Evolutionary conservation across 1,140 invertebrate species (phyloP).

Genomic region (Elymnias hypermnestra): DNA sequence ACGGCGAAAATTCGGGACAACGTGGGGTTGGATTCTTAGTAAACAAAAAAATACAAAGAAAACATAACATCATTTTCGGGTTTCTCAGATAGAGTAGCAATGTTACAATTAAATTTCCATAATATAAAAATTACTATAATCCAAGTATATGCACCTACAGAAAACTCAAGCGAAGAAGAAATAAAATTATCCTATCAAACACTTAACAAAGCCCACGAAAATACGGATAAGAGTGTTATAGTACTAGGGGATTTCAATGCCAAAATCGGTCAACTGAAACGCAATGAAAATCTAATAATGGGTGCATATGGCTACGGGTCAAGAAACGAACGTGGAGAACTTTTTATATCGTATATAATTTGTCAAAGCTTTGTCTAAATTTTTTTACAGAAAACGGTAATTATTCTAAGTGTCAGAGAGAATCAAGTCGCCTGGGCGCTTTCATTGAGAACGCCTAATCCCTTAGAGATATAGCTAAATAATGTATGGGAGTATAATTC

Average conservation of each 20-base stretch:
- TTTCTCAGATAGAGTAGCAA: not conserved
- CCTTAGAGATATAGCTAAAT: too few species aligned
- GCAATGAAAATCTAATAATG: slow-evolving; percentile 9
- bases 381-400: too few species aligned
- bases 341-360: slow-evolving; percentile 10
- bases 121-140: not conserved
- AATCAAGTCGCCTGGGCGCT: too few species aligned
- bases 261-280: slow-evolving; percentile 14
- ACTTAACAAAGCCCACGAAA: slow-evolving; percentile 6
- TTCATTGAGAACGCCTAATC: too few species aligned
- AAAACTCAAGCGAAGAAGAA: slow-evolving; percentile 1
- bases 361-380: too few species aligned
- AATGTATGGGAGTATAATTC: too few species aligned
- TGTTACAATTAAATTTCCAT: not conserved
- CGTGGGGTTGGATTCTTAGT: slow-evolving; percentile 9
- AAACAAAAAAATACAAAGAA: slow-evolving; percentile 6
- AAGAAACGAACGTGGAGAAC: slow-evolving; percentile 13
- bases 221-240: not conserved
- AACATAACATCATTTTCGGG: slow-evolving; percentile 4
- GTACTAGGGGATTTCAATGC: too few species aligned
- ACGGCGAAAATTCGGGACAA: not conserved
- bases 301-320: slow-evolving; percentile 14
- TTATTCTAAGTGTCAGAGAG: too few species aligned
- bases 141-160: slow-evolving; percentile 6
- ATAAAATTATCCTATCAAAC: slow-evolving; percentile 8